Base-by-base conservation (phyloP, 2,888 invertebrate genomes). In the Trachelus troglodyta region DNA sequence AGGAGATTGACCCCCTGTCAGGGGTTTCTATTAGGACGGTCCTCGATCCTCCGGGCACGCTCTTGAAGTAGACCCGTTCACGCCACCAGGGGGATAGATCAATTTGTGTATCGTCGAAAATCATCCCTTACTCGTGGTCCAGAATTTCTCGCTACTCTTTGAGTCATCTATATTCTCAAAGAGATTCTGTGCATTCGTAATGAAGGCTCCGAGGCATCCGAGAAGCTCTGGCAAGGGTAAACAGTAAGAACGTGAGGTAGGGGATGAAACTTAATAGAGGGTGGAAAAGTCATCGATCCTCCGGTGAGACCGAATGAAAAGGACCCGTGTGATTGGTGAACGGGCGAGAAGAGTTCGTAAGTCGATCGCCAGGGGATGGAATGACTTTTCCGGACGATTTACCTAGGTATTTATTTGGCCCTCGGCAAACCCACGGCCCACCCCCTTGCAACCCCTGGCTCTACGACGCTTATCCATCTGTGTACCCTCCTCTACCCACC, bases 351-450 rank as follows among this genome's bases (percentile, higher is more conserved):
- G 79, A 76, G 78, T 77, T 77, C 79, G 79, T 79, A 83, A 84
- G 79, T 82, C 80, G 81, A 79, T 81, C 82, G 77, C 34, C 40
- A 76, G 69, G 83, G 87, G 85, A 86, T 86, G 86, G 87, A 88
- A 88, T 86, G 88, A 88, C 88, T 88, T 88, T 88, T 88, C 88
- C 87, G 83, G 87, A 82, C 88, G 88, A 88, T 88, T 88, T 88
- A 88, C 85, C 83, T 81, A 86, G 86, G 87, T 88, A 88, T 88
- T 88, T 88, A 88, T 88, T 88, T 85, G 87, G 79, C 81, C 83
- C 81, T 76, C 80, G 40, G 40, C 15, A 40, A 40, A 4, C 40
- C 40, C 40, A 2, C 15, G 37, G 15, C 37, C 12, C 12, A 0
- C 35, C 4, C 1, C 37, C 37, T 15, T 37, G 40, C 40, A 15